Percentiles rank a stretch among this genome's conserved stretches.
Conservation (phyloP, 1,140 invertebrate species). For the Drosophila ercepeae region DNA sequence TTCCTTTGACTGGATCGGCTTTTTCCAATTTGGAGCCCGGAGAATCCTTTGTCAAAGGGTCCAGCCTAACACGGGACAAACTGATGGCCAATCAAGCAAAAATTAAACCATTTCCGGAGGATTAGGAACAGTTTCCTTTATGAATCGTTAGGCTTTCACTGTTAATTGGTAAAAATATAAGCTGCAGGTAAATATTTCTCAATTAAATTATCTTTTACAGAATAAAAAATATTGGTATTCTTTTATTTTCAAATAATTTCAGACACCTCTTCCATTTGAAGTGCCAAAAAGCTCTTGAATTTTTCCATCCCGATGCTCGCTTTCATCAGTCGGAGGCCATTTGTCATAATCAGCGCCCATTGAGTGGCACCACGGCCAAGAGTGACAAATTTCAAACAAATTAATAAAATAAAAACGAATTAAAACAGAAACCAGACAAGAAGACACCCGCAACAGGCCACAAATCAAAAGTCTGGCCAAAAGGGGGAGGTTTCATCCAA, state of each 20-base stretch:
- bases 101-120: slow-evolving; percentile 26
- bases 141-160: not conserved
- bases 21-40: slow-evolving; percentile 7
- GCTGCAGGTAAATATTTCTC: no score
- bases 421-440: slow-evolving; percentile 55
- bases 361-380: slow-evolving; percentile 38
- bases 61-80: slow-evolving; percentile 29
- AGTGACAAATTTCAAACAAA: slow-evolving; percentile 80
- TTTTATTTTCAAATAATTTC: no score
- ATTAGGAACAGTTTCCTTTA: not conserved
- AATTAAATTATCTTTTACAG: not conserved
- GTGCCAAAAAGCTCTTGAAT: slow-evolving; percentile 16
- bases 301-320: slow-evolving; percentile 26
- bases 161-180: not conserved
- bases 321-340: slow-evolving; percentile 31
- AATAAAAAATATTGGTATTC: no score
- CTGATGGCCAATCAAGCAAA: slow-evolving; percentile 21
- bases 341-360: slow-evolving; percentile 43
- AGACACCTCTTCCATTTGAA: slow-evolving; percentile 7
- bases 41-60: slow-evolving; percentile 7
- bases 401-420: slow-evolving; percentile 64
- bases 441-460: slow-evolving; percentile 38
- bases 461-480: slow-evolving; percentile 29
- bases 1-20: slow-evolving; percentile 17
- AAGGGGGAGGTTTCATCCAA: slow-evolving; percentile 21